Base-by-base conservation (phyloP, 2,888 invertebrate species). In the Octonoba sinensis region DNA sequence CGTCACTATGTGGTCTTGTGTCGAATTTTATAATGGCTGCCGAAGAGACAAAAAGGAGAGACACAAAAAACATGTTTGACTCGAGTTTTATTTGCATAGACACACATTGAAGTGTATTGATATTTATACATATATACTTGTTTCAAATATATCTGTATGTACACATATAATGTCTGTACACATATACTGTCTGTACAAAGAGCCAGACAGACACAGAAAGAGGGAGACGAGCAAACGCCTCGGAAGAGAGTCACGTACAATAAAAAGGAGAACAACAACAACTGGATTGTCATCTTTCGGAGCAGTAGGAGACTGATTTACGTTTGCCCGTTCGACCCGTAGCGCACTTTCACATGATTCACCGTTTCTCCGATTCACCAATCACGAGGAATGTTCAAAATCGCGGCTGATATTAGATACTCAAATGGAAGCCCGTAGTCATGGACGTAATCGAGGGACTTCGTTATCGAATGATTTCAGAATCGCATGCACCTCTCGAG, bases 81-180 rank as follows among this genome's bases (percentile, higher is more conserved):
- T 73, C 69, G 73, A 74, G 62, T 56, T 81, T 81, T 81, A 81
- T 81, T 81, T 81, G 67, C 79, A 81, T 81, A 81, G 73, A 59
- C 73, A 81, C 79, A 81, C 62, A 73, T 27, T 36, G 36, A 36
- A 81, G 79, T 81, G 79, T 81, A 69, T 67, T 81, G 79, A 62
- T 24, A 49, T 49, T 65, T 81, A 81, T 81, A 73, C 73, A 60
- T 71, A 57, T 57, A 70, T 70, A 70, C 46, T 36, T 57, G 56
- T 56, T 36, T 36, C 36, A 70, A 8, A 24, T 51, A 54, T 47
- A 57, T 47, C 22, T 24, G 47, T 44, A 62, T 62, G 46, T 56
- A 56, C 71, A 67, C 72, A 72, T 78, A 78, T 65, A 36, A 36
- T 8, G 36, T 36, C 36, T 36, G 36, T 36, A 78, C 64, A 67